Evolutionary conservation across 2,797 vertebrate species (phyloP), one percentile per base, ranked within the genome.

Genomic region (Diceros bicornis): DNA sequence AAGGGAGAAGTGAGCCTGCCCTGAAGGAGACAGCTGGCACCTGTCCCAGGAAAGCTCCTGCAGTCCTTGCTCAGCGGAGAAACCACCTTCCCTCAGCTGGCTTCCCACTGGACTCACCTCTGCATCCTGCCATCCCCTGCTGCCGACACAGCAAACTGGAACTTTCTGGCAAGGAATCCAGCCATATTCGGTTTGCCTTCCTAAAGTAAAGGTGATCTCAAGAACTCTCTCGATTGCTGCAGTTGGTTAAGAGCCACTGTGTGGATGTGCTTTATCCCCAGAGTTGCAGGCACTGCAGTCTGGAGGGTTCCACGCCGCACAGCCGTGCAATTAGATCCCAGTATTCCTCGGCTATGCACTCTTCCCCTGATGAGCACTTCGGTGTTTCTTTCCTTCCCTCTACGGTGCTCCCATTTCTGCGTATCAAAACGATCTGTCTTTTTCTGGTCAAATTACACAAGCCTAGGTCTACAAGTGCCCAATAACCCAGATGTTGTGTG

Each of bases 261-360:
- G 0, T 1, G 34, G 1, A 9, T 44, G 77, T 16, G 61, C 93
- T 52, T 59, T 62, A 7, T 59, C 9, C 69, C 23, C 29, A 25
- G 57, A 37, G 52, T 1, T 55, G n/a, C 25, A 16, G 69, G 68
- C 12, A 3, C 23, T 11, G 17, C 2, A 1, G 47, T 66, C 4
- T 9, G 21, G 66, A 21, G 37, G 37, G 23, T 9, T 78, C 85
- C 0, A 1, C 4, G 1, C 41, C 0, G 1, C 16, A 25, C 0
- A 0, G 61, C 64, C 32, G 1, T 1, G 37, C 71, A 62, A 20
- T 64, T 16, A 25, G 17, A 68, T 41, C 17, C 37, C 21, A 13
- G 34, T 4, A 0, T 20, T 83, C 90, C 52, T 62, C 7, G 2
- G 61, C 29, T 84, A 27, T 47, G 27, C 27, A 12, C 4, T 61